Conservation (phyloP, 2,797 vertebrate genomes). For the Paguma larvata region DNA sequence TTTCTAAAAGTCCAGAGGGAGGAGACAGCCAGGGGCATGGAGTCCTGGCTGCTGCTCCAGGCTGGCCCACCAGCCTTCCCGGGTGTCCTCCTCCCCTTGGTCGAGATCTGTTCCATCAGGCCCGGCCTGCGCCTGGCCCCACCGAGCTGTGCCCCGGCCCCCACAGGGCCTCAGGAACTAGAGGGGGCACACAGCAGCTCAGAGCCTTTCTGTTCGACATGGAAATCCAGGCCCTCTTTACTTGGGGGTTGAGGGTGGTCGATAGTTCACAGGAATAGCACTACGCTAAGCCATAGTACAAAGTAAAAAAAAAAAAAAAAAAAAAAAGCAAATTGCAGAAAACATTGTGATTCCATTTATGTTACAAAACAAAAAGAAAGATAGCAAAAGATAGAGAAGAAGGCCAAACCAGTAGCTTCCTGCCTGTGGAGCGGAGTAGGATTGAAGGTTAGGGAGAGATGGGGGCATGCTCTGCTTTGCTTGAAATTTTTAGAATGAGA, state of each 20-base stretch:
- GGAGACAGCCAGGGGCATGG: fast-evolving
- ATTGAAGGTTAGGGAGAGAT: neutral
- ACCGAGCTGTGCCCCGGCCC: neutral
- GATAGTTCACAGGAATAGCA: neutral
- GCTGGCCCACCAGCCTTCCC: neutral
- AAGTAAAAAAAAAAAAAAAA: too few species aligned
- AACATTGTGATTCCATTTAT: neutral
- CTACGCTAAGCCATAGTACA: neutral
- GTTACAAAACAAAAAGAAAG: neutral
- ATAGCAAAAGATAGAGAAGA: neutral
- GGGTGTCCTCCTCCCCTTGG: neutral
- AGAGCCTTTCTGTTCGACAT: neutral
- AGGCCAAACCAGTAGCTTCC: neutral
- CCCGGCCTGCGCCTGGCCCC: neutral
- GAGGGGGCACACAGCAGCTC: neutral
- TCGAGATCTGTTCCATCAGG: neutral
- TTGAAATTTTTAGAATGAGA: conserved; percentile 12
- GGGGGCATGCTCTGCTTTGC: neutral
- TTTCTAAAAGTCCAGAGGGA: neutral
- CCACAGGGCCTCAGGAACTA: neutral
- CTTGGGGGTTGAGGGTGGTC: neutral
- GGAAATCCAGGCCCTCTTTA: neutral
- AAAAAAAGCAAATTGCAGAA: neutral
- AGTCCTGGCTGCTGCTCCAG: neutral
- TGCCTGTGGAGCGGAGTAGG: neutral